phyloP scores from a whole-genome alignment of 2,888 invertebrate species.

The Apamea crenata region DNA sequence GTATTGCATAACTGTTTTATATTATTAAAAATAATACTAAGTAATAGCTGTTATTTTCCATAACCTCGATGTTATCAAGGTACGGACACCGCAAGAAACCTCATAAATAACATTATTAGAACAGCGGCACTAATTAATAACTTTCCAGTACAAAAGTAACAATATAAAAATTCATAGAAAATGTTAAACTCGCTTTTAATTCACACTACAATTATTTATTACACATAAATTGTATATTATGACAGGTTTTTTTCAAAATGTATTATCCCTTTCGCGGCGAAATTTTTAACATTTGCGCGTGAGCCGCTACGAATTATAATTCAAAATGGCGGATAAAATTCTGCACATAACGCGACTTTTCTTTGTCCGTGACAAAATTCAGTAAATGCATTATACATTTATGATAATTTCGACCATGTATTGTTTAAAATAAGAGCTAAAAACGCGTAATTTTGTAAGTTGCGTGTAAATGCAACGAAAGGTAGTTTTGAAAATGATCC shows the following conservation, averaged over 20 bases:
- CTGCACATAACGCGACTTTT: conserved; percentile 60
- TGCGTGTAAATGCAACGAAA: conserved; percentile 36
- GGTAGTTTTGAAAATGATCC: conserved; percentile 61
- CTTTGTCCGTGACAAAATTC: conserved; percentile 63
- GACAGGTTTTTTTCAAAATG: conserved; percentile 56
- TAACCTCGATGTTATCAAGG: conserved; percentile 50
- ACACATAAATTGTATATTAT: conserved; percentile 60
- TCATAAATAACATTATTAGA: conserved; percentile 51
- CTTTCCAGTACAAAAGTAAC: conserved; percentile 49
- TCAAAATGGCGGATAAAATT: conserved; percentile 66
- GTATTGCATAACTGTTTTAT: conserved; percentile 14
- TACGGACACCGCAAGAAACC: conserved; percentile 27
- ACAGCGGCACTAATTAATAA: conserved; percentile 57
- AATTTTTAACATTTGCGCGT: conserved; percentile 68
- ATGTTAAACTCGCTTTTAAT: conserved; percentile 31
- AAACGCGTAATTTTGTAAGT: conserved; percentile 36
- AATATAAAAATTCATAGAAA: conserved; percentile 57
- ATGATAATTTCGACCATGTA: conserved; percentile 60
- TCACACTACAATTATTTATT: conserved; percentile 55
- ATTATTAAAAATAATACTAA: conserved; percentile 10
- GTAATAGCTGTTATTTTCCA: conserved; percentile 10
- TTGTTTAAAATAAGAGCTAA: conserved; percentile 53
- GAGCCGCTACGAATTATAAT: conserved; percentile 58
- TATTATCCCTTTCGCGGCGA: conserved; percentile 63
- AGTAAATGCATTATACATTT: conserved; percentile 56